Evolutionary conservation across 1,140 invertebrate genomes (phyloP).

Genomic region (Cotesia glomerata): DNA sequence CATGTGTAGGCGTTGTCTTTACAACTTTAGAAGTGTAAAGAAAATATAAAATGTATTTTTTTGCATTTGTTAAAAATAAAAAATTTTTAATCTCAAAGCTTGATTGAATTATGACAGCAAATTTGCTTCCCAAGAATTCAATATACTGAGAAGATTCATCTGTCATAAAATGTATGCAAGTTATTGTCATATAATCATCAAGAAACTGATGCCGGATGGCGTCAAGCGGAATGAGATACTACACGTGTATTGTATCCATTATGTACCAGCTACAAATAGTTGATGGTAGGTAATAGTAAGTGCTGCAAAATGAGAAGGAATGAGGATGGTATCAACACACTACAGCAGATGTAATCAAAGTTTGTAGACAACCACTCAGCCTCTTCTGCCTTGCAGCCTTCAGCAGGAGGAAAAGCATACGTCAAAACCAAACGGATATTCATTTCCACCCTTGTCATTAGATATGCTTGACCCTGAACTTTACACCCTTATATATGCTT

Average conservation of each 20-base stretch:
- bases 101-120: background rate
- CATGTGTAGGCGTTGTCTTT: background rate
- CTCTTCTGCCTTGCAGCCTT: conserved; percentile 28
- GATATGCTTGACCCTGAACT: conserved; percentile 13
- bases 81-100: background rate
- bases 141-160: background rate
- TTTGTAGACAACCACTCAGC: conserved; percentile 38
- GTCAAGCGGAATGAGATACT: background rate
- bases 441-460: conserved; percentile 37
- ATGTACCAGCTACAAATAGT: background rate
- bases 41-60: background rate
- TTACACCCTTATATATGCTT: background rate
- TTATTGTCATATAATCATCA: background rate
- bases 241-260: background rate
- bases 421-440: conserved; percentile 39
- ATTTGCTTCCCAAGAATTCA: background rate
- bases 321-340: conserved; percentile 12
- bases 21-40: background rate
- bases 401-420: conserved; percentile 25
- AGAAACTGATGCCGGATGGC: background rate
- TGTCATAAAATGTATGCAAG: background rate
- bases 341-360: conserved; percentile 38
- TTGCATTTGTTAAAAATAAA: background rate
- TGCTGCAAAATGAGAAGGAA: background rate
- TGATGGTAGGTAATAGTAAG: background rate